phyloP scores from a whole-genome alignment of 2,113 vertebrate species.

The Aspidoscelis tigris region DNA sequence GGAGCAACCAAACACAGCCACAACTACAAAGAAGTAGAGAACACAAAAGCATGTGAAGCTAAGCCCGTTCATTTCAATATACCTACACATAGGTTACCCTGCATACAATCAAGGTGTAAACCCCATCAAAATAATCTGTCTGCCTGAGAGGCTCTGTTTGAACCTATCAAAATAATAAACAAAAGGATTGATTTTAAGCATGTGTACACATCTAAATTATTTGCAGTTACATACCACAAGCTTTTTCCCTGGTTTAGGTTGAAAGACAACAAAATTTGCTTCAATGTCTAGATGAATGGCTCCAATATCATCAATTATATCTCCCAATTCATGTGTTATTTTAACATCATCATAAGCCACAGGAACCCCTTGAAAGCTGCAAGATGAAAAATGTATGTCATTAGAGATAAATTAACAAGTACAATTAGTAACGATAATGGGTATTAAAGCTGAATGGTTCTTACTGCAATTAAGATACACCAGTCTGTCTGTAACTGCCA shows the following conservation, averaged over 20 bases:
- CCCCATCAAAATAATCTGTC: not conserved
- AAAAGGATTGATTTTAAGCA: not conserved
- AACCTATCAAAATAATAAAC: not conserved
- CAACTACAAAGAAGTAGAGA: not conserved
- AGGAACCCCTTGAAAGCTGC: conserved; percentile 90
- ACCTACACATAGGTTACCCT: not conserved
- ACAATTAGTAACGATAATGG: not conserved
- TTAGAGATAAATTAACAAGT: not conserved
- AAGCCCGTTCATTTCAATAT: not conserved
- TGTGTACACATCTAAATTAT: no score
- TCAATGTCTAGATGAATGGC: conserved; percentile 92
- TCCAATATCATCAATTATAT: conserved; percentile 91
- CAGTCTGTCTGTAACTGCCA: no score
- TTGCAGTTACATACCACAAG: conserved; percentile 80
- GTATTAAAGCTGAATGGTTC: not conserved
- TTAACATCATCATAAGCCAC: conserved; percentile 90
- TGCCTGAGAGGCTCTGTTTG: no score
- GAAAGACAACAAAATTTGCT: conserved; percentile 90
- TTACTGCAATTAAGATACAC: no score
- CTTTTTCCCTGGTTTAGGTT: conserved; percentile 83
- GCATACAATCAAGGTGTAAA: not conserved
- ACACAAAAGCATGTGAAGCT: not conserved
- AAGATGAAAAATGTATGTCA: conserved; percentile 3
- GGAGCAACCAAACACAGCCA: not conserved
- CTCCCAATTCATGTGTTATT: conserved; percentile 84